Conservation (phyloP, 2,888 invertebrate genomes). For the Spodoptera exigua region DNA sequence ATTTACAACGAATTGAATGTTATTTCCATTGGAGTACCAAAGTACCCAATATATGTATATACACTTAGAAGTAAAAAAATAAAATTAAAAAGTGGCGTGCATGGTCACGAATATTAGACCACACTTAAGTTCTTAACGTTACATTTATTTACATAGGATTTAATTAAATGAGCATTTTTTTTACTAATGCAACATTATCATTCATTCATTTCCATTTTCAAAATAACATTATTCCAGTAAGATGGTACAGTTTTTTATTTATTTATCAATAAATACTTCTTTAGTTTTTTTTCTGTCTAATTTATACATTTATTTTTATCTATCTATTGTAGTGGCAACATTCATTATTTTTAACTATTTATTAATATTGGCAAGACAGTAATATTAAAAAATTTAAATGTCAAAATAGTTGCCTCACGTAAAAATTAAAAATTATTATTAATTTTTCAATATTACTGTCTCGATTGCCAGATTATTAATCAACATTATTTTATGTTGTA, state of each 20-base stretch:
- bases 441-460: conserved; percentile 38
- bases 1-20: conserved; percentile 80
- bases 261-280: conserved; percentile 61
- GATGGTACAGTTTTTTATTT: conserved; percentile 56
- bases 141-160: conserved; percentile 85
- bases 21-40: conserved; percentile 50
- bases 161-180: conserved; percentile 68
- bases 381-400: conserved; percentile 41
- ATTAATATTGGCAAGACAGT: conserved; percentile 30
- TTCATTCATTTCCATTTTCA: conserved; percentile 41
- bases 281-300: conserved; percentile 67
- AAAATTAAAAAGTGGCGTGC: conserved; percentile 61
- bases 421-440: conserved; percentile 7
- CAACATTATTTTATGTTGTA: conserved; percentile 54
- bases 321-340: conserved; percentile 82
- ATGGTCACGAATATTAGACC: conserved; percentile 49
- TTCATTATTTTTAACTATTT: conserved; percentile 60
- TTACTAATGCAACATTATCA: conserved; percentile 49
- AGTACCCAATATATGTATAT: conserved; percentile 69
- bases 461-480: conserved; percentile 19
- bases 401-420: conserved; percentile 5
- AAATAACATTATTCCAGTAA: conserved; percentile 54
- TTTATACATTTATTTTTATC: conserved; percentile 84
- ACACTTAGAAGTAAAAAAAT: conserved; percentile 63
- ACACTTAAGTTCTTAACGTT: conserved; percentile 62